These are phyloP conservation scores for Haliaeetus albicilla DNA, from an alignment of 2,797 vertebrate species.

Conservation along the genomic window DNA sequence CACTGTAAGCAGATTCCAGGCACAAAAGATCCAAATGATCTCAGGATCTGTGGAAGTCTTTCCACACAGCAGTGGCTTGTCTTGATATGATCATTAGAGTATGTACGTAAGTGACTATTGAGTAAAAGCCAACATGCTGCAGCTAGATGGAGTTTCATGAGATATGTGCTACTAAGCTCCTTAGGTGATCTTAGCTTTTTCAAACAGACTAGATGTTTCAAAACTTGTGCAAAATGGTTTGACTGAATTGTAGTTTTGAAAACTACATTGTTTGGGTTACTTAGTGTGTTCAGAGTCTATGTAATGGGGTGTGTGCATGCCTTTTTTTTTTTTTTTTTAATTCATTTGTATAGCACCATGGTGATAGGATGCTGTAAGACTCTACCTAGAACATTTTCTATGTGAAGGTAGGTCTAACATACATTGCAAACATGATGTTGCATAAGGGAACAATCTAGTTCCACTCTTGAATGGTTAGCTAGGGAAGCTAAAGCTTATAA, in stretches of 20 bases:
- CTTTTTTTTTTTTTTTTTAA: no score
- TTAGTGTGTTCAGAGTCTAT: not conserved
- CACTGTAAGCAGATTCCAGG: not conserved
- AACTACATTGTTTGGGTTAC: not conserved
- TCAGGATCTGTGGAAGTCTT: not conserved
- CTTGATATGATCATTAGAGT: not conserved
- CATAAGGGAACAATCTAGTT: not conserved
- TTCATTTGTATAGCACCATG: not conserved
- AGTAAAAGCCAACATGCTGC: not conserved
- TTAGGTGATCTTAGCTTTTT: not conserved
- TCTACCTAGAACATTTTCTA: not conserved
- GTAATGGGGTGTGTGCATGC: fast-evolving
- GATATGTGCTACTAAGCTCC: fast-evolving
- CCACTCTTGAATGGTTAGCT: not conserved
- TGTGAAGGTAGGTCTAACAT: not conserved
- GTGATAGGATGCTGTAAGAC: not conserved
- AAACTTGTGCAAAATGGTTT: not conserved
- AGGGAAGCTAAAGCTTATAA: not conserved
- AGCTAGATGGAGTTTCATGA: not conserved
- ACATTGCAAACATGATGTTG: not conserved
- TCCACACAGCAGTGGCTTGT: not conserved
- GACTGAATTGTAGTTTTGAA: not conserved
- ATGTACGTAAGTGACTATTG: not conserved
- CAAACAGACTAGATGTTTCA: not conserved
- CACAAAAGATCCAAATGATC: not conserved